Conservation (phyloP, 2,113 vertebrate genomes). For the human region DNA sequence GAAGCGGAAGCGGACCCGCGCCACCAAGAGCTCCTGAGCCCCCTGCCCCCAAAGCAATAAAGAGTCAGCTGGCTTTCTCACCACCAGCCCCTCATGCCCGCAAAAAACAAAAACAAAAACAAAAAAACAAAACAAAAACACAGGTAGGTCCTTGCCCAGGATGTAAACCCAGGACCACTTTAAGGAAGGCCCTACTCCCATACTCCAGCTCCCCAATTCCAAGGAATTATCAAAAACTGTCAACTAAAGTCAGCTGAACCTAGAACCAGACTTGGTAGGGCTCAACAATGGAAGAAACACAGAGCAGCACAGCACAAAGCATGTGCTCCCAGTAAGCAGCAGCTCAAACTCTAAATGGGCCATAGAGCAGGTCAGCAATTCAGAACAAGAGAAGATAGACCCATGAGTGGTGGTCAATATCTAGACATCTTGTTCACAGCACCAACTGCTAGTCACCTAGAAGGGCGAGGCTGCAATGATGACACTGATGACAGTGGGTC, state of each 20-base stretch:
- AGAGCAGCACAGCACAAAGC: background rate
- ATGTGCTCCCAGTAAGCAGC: background rate
- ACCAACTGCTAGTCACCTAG: background rate
- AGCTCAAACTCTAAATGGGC: background rate
- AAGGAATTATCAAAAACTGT: background rate
- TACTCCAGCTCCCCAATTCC: background rate
- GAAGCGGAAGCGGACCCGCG: conserved; percentile 89
- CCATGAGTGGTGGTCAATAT: background rate
- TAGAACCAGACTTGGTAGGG: background rate
- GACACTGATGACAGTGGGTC: background rate
- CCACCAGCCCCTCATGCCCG: too few relatives aligned
- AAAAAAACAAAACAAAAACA: background rate
- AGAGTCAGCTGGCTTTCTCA: background rate
- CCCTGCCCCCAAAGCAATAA: background rate
- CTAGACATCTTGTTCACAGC: background rate
- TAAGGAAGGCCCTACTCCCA: background rate
- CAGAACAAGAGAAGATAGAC: background rate
- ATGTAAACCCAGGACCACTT: background rate
- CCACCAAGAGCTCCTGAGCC: conserved; percentile 85
- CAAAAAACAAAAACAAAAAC: background rate
- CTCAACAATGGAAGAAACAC: background rate
- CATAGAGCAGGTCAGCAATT: too few relatives aligned
- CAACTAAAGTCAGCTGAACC: background rate
- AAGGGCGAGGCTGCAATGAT: background rate
- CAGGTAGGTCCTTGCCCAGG: too few relatives aligned